Evolutionary conservation across 2,888 invertebrate genomes (phyloP).

Genomic region (Hartigia nigra): DNA sequence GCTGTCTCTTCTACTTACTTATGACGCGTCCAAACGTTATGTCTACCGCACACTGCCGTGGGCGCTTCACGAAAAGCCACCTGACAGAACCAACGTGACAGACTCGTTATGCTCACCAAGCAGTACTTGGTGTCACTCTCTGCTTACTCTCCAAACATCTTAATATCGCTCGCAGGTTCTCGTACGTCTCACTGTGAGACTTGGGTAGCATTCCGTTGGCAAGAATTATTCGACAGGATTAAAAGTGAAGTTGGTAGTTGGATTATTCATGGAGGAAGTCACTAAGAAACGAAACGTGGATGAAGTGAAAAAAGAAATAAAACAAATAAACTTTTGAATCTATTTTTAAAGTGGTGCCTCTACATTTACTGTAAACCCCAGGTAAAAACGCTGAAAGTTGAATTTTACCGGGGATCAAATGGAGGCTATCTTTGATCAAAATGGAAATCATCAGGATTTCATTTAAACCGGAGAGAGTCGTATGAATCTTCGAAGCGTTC

Average conservation of each 20-base stretch:
- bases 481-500: not conserved
- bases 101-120: slow-evolving; percentile 27
- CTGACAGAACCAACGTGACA: slow-evolving; percentile 43
- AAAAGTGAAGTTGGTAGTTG: not conserved
- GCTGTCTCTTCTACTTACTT: not conserved
- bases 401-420: not conserved
- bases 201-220: not conserved
- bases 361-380: not conserved
- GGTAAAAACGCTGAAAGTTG: not conserved
- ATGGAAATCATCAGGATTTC: not conserved
- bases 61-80: slow-evolving; percentile 51
- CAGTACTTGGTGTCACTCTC: slow-evolving; percentile 39
- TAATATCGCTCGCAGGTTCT: slow-evolving; percentile 38
- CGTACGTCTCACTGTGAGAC: not conserved
- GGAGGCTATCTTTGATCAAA: not conserved
- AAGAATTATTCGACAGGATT: not conserved
- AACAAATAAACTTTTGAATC: not conserved
- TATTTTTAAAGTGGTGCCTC: not conserved
- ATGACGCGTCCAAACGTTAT: not conserved
- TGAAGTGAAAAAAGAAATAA: not conserved
- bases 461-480: not conserved
- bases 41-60: slow-evolving; percentile 25
- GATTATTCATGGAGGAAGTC: not conserved
- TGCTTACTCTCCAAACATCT: slow-evolving; percentile 55
- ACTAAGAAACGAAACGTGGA: not conserved